Percentiles rank a stretch among this genome's conserved stretches.
phyloP scores from a whole-genome alignment of 2,113 vertebrate genomes.

The Grus americana region DNA sequence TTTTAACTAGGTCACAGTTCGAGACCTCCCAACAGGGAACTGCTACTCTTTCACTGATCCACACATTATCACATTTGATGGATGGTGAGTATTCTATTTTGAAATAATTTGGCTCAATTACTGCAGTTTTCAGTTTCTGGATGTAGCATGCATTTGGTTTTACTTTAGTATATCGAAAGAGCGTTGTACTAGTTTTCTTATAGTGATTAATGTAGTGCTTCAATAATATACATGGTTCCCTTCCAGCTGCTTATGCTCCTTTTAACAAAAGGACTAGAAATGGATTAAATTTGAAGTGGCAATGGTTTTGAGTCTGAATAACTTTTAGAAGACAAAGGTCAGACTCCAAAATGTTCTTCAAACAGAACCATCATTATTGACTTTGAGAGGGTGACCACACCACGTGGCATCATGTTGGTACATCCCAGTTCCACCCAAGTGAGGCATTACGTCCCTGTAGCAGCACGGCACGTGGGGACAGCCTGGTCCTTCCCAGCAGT shows the following conservation, averaged over 20 bases:
- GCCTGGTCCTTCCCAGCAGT: not conserved
- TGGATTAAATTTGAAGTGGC: not conserved
- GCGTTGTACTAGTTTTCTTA: not conserved
- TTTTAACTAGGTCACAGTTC: constrained; percentile 82
- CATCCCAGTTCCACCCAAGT: too few species aligned
- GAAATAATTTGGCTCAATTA: constrained; percentile 43
- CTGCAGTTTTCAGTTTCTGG: constrained; percentile 24
- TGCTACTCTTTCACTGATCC: constrained; percentile 83
- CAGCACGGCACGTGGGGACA: not conserved
- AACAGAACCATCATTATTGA: not conserved
- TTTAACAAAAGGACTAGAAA: constrained; percentile 24
- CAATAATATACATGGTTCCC: not conserved
- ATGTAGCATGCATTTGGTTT: constrained; percentile 34
- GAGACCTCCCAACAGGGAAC: constrained; percentile 79
- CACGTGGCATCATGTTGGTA: accelerated
- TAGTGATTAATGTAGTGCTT: constrained; percentile 40
- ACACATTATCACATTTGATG: constrained; percentile 82
- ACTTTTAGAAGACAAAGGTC: not conserved
- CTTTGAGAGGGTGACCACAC: not conserved
- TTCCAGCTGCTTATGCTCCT: not conserved
- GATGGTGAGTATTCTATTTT: constrained; percentile 73
- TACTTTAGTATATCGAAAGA: constrained; percentile 29
- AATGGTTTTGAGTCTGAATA: not conserved
- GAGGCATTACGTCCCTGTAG: not conserved
- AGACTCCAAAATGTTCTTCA: not conserved